These are phyloP conservation scores for Agrochola circellaris DNA, from an alignment of 2,888 invertebrate genomes.

Conservation along the genomic window DNA sequence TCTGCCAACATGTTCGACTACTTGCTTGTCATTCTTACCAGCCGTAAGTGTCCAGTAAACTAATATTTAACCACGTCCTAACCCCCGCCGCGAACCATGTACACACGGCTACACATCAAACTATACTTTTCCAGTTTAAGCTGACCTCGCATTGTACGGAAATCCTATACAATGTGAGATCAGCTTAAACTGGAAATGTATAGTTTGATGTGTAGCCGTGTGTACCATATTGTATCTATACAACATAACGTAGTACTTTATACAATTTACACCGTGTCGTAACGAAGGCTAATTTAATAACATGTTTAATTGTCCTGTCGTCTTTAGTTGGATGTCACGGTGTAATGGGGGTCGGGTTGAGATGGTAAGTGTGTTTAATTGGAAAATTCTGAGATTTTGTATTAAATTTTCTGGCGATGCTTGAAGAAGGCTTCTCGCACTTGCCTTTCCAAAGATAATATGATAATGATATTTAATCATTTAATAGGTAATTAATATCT, in stretches of 20 bases:
- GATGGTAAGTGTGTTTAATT: not conserved
- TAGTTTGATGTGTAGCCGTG: no score
- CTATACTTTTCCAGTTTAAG: no score
- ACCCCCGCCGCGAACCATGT: conserved; percentile 66
- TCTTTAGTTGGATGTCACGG: conserved; percentile 18
- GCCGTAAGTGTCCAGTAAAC: conserved; percentile 34
- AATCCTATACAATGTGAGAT: no score
- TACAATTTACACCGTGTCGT: conserved; percentile 60
- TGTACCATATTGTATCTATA: conserved; percentile 60
- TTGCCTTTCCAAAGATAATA: no score
- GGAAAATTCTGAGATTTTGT: not conserved
- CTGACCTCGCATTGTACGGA: no score
- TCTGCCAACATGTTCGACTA: not conserved
- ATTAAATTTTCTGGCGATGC: not conserved
- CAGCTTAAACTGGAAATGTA: no score
- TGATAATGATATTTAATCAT: no score
- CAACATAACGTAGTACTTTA: conserved; percentile 67
- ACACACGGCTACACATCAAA: no score
- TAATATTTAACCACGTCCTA: conserved; percentile 52
- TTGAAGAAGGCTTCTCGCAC: no score
- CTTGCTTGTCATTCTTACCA: not conserved
- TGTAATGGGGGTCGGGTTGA: conserved; percentile 22
- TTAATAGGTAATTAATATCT: no score
- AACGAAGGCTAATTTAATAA: conserved; percentile 68
- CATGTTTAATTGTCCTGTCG: conserved; percentile 61